Base-by-base conservation (phyloP, 2,113 vertebrate species). In the Takifugu flavidus region DNA sequence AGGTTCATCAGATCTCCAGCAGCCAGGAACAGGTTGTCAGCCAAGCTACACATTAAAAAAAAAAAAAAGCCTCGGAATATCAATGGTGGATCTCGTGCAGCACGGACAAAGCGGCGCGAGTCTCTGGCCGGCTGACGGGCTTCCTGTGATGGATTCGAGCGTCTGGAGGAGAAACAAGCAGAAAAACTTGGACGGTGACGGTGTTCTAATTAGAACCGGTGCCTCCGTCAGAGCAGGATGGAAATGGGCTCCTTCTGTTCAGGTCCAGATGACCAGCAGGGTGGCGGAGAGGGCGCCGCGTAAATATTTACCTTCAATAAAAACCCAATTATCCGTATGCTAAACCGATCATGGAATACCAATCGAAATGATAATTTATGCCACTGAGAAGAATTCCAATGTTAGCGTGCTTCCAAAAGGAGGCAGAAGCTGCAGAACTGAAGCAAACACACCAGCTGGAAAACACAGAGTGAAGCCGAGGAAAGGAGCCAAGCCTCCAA, bases 161-260 rank as follows among this genome's bases (percentile, higher is more conserved):
- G 51, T 72, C 28, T 59, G 54, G 66, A 57, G 53, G 59, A 73
- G 68, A 80, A 83, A 78, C 79, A 79, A 73, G 39, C 69, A 54
- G 65, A 62, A 39, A 39, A 66, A 74, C 86, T 84, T 84, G 80
- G 82, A 68, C 75, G 79, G 65, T 70, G 70, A 83, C 60, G 70
- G 79, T 62, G 55, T 72, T 69, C 75, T 82, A 82, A 84, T 83
- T 82, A 75, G 75, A 78, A 75, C 72, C 57, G 51, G 61, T 68
- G 74, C 47, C 46, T 66, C 66, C 73, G 73, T 76, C 28, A 44
- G 67, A 74, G 61, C 63, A 63, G 45, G 61, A 53, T 60, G 65
- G 79, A 65, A 80, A 85, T 83, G 69, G 3, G 43, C 69, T 73
- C 77, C 68, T 80, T 85, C 70, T 82, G 82, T 82, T 74, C 68